Percentiles rank a stretch among this genome's conserved stretches.
These are phyloP conservation scores for Drymodes brunneopygia DNA, from an alignment of 2,113 vertebrate species.

Conservation along the genomic window DNA sequence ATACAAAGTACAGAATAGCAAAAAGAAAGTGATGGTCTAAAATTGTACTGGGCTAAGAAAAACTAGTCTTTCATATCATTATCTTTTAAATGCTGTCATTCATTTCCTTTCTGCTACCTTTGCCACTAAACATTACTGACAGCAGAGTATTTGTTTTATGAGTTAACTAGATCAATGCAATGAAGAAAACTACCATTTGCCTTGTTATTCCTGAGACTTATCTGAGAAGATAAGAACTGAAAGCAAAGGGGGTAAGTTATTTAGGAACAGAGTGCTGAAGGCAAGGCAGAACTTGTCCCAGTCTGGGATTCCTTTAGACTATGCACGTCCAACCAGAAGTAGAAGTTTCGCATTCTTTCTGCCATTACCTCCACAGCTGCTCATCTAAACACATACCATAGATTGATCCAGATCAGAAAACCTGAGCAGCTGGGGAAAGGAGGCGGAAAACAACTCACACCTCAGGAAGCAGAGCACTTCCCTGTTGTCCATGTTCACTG, in stretches of 20 bases:
- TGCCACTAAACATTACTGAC: background rate
- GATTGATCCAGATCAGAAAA: background rate
- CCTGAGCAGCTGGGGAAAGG: background rate
- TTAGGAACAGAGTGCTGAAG: background rate
- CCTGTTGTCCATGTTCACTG: accelerated
- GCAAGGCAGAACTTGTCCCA: background rate
- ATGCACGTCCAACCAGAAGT: background rate
- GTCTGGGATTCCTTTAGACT: background rate
- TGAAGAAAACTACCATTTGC: background rate
- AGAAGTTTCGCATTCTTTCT: background rate
- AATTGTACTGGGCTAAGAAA: background rate
- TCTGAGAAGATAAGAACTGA: background rate
- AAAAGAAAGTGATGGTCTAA: background rate
- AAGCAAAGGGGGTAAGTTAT: background rate
- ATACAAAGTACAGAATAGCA: background rate
- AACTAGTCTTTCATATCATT: background rate
- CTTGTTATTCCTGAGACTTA: background rate
- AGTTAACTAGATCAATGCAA: background rate
- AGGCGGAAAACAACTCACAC: background rate
- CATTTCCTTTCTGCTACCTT: background rate
- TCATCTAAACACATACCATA: background rate
- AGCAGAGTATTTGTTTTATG: background rate
- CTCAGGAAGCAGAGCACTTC: background rate
- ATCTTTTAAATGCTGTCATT: background rate
- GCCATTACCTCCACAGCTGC: background rate